Evolutionary conservation across 2,113 vertebrate genomes (phyloP).

Genomic region (Talpa occidentalis): DNA sequence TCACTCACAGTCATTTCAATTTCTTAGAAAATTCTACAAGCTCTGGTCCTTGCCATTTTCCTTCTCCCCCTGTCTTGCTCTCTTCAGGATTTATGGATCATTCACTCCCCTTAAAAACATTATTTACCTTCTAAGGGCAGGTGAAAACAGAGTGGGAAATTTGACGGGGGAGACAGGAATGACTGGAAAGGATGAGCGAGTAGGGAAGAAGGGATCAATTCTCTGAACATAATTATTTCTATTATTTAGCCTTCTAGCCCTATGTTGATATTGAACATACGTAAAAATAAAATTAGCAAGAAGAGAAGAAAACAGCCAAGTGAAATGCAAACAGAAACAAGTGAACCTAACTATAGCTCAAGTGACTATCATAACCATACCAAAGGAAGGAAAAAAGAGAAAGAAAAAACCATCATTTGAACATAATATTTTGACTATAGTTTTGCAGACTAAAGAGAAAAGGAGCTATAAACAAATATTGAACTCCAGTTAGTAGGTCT

Average conservation of each 20-base stretch:
- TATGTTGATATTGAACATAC: neutral
- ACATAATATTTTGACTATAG: neutral
- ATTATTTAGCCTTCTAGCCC: neutral
- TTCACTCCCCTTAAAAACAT: neutral
- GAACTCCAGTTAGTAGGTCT: neutral
- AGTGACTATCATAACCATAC: neutral
- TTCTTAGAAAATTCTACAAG: neutral
- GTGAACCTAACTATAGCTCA: neutral
- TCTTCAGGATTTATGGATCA: neutral
- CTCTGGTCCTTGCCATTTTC: neutral
- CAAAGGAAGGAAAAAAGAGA: no score
- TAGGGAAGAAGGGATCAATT: fast-evolving
- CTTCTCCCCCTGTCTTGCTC: neutral
- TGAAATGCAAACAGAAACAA: neutral
- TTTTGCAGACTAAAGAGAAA: neutral
- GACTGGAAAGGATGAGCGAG: neutral
- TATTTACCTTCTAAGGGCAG: neutral
- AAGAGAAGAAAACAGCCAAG: neutral
- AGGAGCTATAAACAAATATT: neutral
- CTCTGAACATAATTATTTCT: neutral
- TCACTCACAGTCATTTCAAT: neutral
- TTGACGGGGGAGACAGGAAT: neutral
- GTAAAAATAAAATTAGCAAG: neutral
- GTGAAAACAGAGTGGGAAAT: neutral
- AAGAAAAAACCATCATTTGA: neutral